Percentiles rank a stretch among this genome's conserved stretches.
Conservation (phyloP, 2,113 vertebrate genomes). For the Sialia sialis region DNA sequence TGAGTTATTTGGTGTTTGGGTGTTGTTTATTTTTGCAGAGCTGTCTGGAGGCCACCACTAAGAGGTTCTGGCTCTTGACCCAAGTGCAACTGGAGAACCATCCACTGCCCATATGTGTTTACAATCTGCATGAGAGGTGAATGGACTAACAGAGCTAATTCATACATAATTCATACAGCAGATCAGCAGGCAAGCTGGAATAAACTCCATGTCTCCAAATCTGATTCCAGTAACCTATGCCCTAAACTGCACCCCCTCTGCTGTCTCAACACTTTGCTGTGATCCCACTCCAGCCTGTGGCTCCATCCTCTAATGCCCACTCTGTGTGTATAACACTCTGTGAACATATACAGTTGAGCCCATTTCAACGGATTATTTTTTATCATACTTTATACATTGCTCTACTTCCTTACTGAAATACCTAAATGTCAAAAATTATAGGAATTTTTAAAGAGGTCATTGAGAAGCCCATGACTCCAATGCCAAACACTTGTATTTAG, state of each 20-base stretch:
- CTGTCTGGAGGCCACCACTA: not conserved
- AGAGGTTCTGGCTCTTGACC: not conserved
- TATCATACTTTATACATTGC: not conserved
- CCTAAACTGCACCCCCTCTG: not conserved
- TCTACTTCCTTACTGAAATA: not conserved
- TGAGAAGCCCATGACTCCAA: not conserved
- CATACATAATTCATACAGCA: not conserved
- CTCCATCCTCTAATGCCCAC: not conserved
- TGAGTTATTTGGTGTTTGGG: not conserved
- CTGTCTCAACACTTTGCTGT: not conserved
- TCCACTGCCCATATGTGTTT: not conserved
- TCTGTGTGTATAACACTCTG: not conserved
- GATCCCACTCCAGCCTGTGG: not conserved
- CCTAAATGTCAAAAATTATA: not conserved
- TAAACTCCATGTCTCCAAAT: not conserved
- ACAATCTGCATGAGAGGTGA: accelerated
- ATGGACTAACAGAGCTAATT: not conserved
- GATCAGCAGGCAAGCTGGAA: not conserved
- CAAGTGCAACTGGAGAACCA: not conserved
- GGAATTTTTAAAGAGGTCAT: not conserved
- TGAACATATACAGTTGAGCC: not conserved
- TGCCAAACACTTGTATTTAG: not conserved
- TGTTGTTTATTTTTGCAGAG: not conserved
- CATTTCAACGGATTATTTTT: not conserved
- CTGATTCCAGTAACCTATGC: not conserved